Conservation (phyloP, 1,140 invertebrate species). For the Drosophila pallidifrons region DNA sequence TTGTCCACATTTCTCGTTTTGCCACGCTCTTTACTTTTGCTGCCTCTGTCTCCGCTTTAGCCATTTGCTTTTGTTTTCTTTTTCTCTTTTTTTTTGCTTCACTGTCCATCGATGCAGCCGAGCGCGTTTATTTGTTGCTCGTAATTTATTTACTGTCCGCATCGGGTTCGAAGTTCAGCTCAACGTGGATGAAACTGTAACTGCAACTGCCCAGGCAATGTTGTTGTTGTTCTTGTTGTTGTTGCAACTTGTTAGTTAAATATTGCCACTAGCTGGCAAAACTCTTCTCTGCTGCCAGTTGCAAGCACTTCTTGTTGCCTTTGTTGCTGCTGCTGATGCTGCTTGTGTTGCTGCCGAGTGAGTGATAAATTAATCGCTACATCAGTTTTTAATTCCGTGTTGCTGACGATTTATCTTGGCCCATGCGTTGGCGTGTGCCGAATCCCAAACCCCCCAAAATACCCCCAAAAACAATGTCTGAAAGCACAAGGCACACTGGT, state of each 20-base stretch:
- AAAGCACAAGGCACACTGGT: slow-evolving; percentile 27
- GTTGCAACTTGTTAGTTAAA: slow-evolving; percentile 78
- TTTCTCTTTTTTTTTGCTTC: slow-evolving; percentile 18
- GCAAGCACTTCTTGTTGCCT: background rate
- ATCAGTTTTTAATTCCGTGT: slow-evolving; percentile 85
- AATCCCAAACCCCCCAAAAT: slow-evolving; percentile 23
- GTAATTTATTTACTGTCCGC: slow-evolving; percentile 83
- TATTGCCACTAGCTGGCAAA: slow-evolving; percentile 67
- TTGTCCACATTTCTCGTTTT: slow-evolving; percentile 65
- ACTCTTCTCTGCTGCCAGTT: slow-evolving; percentile 41
- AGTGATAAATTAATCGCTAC: slow-evolving; percentile 85
- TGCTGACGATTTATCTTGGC: slow-evolving; percentile 81
- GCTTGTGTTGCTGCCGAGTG: slow-evolving; percentile 41
- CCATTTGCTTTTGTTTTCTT: background rate
- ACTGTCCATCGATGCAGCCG: slow-evolving; percentile 56
- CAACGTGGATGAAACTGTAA: background rate
- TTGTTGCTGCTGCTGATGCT: slow-evolving; percentile 2
- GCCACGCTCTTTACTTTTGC: slow-evolving; percentile 40
- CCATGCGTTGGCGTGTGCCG: slow-evolving; percentile 67
- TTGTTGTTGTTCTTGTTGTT: slow-evolving; percentile 42
- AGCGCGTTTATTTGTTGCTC: slow-evolving; percentile 82
- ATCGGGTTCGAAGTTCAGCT: slow-evolving; percentile 47
- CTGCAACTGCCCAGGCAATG: slow-evolving; percentile 24
- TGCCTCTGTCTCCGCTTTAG: slow-evolving; percentile 6
- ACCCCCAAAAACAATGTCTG: background rate